phyloP scores from a whole-genome alignment of 2,888 invertebrate species.

The Leucozona laternaria region DNA sequence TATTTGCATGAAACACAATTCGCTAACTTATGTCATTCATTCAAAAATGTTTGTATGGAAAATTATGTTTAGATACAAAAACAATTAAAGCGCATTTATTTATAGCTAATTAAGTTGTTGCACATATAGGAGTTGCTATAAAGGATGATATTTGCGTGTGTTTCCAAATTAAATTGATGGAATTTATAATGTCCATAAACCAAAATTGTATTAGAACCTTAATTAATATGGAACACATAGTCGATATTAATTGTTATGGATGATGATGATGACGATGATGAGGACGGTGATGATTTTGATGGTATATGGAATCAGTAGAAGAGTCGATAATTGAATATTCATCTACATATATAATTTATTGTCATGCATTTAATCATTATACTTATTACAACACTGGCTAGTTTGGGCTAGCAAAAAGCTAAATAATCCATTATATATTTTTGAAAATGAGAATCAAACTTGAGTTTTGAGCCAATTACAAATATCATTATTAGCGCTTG shows the following conservation, averaged over 20 bases:
- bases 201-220: slow-evolving; percentile 41
- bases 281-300: not conserved
- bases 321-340: slow-evolving; percentile 39
- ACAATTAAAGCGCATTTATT: not conserved
- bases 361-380: slow-evolving; percentile 18
- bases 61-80: too few relatives aligned
- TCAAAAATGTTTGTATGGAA: too few relatives aligned
- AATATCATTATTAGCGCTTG: too few relatives aligned
- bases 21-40: too few relatives aligned
- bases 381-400: not conserved
- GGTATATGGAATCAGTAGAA: not conserved
- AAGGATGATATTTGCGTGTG: not conserved
- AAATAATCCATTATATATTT: not conserved
- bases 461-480: too few relatives aligned
- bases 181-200: slow-evolving; percentile 15
- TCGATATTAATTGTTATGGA: slow-evolving; percentile 32
- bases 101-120: not conserved
- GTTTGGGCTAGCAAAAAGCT: not conserved
- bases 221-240: slow-evolving; percentile 32
- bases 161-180: not conserved
- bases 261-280: not conserved
- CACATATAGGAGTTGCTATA: not conserved
- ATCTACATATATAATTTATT: not conserved
- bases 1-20: too few relatives aligned
- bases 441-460: not conserved